Evolutionary conservation across 2,113 vertebrate species (phyloP), one percentile per base, ranked within the genome.

Genomic region (Ictalurus furcatus): DNA sequence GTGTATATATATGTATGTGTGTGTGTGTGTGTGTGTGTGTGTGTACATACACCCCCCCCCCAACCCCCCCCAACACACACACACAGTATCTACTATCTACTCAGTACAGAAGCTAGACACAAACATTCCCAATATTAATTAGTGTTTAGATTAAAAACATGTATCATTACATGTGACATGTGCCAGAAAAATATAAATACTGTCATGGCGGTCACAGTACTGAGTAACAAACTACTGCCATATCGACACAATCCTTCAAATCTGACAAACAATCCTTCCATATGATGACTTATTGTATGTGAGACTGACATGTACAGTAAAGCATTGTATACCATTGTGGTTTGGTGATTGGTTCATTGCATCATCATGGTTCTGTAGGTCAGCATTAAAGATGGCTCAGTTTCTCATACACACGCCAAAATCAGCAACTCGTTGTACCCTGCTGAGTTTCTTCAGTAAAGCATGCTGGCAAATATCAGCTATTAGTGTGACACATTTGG

Each of bases 401-500:
- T 54, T 65, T 86, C 85, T 83, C 21, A 73, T 54, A 79, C 30
- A n/a, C 34, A 40, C 61, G 65, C 86, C 73, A 61, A 85, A 85
- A 85, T 59, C 78, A 56, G 52, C 59, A 88, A 76, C 65, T 58
- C 52, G 52, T 44, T 23, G 34, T 73, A 87, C 30, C 58, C 37
- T 67, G 63, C 59, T 56, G 76, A 78, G 76, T 52, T 87, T 63
- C 59, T 63, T 80, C 37, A 79, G 63, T 87, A 87, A 87, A 80
- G 52, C 59, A 37, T 71, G 30, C 48, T 48, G 59, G 52, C 76
- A 87, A 87, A 87, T 69, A 69, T 82, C 86, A 87, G 86, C 78
- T 21, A 87, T 87, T 87, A 81, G 63, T 23, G 13, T 69, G 76
- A 87, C 86, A 80, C 78, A 82, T 81, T 81, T 87, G 86, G 76